phyloP scores from a whole-genome alignment of 2,888 invertebrate species.

The Eulithis testata region DNA sequence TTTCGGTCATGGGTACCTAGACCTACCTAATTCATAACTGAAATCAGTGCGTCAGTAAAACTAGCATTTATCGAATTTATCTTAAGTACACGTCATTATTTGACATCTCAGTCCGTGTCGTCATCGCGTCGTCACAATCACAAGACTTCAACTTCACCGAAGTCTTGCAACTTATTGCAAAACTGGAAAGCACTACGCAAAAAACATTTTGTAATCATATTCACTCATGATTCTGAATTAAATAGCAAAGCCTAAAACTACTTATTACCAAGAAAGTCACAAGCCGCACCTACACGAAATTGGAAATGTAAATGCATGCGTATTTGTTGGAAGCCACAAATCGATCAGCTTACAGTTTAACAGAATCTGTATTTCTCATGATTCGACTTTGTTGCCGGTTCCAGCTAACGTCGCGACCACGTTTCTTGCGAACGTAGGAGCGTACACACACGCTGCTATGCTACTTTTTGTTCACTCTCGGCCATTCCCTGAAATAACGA shows the following conservation, averaged over 20 bases:
- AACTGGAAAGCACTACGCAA: no score
- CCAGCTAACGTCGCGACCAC: slow-evolving; percentile 41
- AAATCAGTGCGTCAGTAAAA: no score
- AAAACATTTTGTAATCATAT: no score
- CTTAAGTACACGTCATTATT: no score
- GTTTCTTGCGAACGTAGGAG: slow-evolving; percentile 49
- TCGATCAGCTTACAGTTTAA: slow-evolving; percentile 60
- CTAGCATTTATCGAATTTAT: no score
- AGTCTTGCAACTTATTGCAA: no score
- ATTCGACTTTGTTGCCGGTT: slow-evolving; percentile 55
- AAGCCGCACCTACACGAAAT: slow-evolving; percentile 15
- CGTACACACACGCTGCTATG: slow-evolving; percentile 44
- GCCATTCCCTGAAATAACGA: slow-evolving; percentile 38
- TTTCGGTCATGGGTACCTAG: no score
- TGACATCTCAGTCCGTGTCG: no score
- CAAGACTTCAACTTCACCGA: no score
- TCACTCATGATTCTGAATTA: no score
- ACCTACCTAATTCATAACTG: no score
- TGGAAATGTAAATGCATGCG: slow-evolving; percentile 30
- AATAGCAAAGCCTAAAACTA: background rate
- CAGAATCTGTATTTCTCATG: slow-evolving; percentile 57
- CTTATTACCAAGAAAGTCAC: slow-evolving; percentile 1
- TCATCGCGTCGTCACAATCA: no score
- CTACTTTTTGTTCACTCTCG: slow-evolving; percentile 44
- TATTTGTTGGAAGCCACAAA: slow-evolving; percentile 44